These are phyloP conservation scores for Alauda arvensis DNA, from an alignment of 2,797 vertebrate species.

Conservation along the genomic window DNA sequence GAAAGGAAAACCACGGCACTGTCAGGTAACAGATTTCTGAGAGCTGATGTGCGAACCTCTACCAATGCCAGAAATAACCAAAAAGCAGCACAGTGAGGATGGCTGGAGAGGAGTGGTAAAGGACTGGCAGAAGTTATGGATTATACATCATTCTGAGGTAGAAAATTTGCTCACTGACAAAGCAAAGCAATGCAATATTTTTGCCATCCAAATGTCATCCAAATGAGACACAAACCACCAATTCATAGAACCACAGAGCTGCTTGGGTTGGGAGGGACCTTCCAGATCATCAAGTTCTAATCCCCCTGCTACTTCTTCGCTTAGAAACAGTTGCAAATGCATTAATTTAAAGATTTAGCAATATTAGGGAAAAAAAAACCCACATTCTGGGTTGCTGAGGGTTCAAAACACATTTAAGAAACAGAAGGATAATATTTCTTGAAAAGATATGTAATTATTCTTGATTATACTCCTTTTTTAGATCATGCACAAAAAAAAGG, in stretches of 20 bases:
- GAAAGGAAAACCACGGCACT: not conserved
- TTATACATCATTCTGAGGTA: not conserved
- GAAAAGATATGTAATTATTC: not conserved
- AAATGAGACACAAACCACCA: not conserved
- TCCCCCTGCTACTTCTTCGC: not conserved
- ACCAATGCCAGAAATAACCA: not conserved
- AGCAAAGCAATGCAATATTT: not conserved
- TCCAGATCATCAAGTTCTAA: not conserved
- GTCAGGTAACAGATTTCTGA: not conserved
- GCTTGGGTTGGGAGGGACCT: not conserved
- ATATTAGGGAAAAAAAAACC: fast-evolving
- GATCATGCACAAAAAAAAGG: not conserved
- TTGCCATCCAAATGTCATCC: not conserved
- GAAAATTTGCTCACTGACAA: not conserved
- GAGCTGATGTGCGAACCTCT: not conserved
- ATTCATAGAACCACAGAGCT: not conserved
- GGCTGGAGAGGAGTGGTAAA: not conserved
- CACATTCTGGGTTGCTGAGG: not conserved
- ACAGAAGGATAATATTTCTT: not conserved
- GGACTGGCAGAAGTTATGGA: not conserved
- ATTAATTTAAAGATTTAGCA: not conserved
- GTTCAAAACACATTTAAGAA: not conserved
- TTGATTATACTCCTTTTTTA: not conserved
- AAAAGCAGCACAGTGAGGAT: not conserved
- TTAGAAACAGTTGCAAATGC: not conserved